Base-by-base conservation (phyloP, 92 coral and sea anemone genomes). In the Epizoanthus scotinus region DNA sequence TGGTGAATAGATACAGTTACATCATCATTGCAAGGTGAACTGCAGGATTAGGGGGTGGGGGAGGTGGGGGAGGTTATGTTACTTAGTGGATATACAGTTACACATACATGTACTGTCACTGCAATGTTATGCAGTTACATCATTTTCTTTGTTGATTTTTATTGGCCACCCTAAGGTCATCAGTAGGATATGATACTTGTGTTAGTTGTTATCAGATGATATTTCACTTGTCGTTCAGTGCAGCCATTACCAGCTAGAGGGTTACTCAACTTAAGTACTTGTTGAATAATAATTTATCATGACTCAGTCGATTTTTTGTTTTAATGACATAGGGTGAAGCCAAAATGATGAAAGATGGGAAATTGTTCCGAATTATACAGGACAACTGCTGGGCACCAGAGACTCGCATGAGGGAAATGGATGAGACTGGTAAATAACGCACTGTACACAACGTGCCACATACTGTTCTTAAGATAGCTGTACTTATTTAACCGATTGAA, bases 351-450 rank as follows among this genome's bases (percentile, higher is more conserved):
- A 95, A 91, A 71, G 95, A 95, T 93, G 99, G 91, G 19, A 86
- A 89, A 66, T 84, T 95, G 60, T 95, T 95, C 28, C 91, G 99
- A 63, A 90, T 91, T 6, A 86, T 95, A 68, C 96, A 93, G 85
- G 99, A 95, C 27, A 93, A 95, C 84, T 95, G 99, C 25, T 95
- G 99, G 99, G 86, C 92, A 21, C 98, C 99, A 31, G 98, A 93
- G 77, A 91, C 94, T 22, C 83, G 99, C 44, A 85, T 95, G 15
- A 86, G 80, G 70, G 99, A 95, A 70, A 95, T 95, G 99, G 94
- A 95, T 73, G 88, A 84, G 47, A 91, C 99, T 89, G 99, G 99
- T 92, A n/a, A 6, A 6, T 19, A 0, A 2, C 3, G 10, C 17
- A 7, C 18, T 27, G 5, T n/a, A n/a, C n/a, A n/a, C n/a, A n/a